Evolutionary conservation across 2,113 vertebrate genomes (phyloP), one percentile per base, ranked within the genome.

Genomic region (Cololabis saira): DNA sequence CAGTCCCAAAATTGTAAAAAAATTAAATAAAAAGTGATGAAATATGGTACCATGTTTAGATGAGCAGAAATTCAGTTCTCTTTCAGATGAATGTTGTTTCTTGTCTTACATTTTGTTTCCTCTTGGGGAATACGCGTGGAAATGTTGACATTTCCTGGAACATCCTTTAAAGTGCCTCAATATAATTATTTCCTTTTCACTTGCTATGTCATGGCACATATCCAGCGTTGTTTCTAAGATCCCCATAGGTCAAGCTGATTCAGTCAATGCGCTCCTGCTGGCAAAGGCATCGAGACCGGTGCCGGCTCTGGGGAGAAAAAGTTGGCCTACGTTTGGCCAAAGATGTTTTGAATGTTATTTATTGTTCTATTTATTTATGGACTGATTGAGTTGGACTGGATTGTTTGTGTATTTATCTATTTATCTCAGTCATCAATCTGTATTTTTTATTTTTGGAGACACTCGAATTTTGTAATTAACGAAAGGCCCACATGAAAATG

Each of bases 151-250:
- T 90, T 92, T 90, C 88, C 89, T 72, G 62, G 24, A 80, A 86
- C 87, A 90, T 93, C 87, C 84, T 90, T 90, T 89, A 90, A 93
- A 93, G 92, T 93, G 92, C 92, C 92, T 93, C 88, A 78, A 90
- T 90, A 85, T 84, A 82, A 84, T 90, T 89, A 75, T 83, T 90
- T 71, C 18, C 9, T 47, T 85, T 54, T 87, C 78, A 76, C 82
- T 84, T 53, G 71, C 83, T 74, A 71, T 67, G 50, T 80, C 81
- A 84, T 53, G 57, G 78, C 81, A 87, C 78, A 78, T 66, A 66
- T 68, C 76, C 77, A 49, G 52, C 66, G 54, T 74, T 76, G 71
- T 77, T 67, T 58, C 49, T 66, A 58, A 16, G 22, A 61, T 53
- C 41, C 67, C 68, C 63, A 62, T 50, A 53, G 56, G 24, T 65